These are phyloP conservation scores for Penaeus monodon DNA, from an alignment of 2,888 invertebrate species.

Conservation along the genomic window DNA sequence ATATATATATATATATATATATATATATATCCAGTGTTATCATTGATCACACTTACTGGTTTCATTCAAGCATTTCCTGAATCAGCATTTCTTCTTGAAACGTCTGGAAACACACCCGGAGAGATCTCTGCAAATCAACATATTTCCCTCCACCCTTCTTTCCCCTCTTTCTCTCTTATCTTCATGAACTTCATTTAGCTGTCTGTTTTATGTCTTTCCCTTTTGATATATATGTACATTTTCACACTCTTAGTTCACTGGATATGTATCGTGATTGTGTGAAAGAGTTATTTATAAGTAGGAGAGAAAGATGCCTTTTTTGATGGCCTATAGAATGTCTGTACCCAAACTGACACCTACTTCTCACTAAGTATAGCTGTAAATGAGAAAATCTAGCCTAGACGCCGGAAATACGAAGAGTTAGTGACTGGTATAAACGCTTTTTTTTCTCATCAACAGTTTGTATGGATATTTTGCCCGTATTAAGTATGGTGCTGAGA, in stretches of 20 bases:
- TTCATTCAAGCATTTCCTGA: background rate
- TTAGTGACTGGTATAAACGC: background rate
- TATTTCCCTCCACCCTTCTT: too few relatives aligned
- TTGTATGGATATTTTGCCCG: background rate
- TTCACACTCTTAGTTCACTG: too few relatives aligned
- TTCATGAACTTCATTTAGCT: too few relatives aligned
- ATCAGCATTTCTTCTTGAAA: background rate
- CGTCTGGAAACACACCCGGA: too few relatives aligned
- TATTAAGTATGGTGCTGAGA: background rate
- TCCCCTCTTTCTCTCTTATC: too few relatives aligned
- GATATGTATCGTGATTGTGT: too few relatives aligned
- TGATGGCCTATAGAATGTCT: too few relatives aligned
- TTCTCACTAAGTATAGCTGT: background rate
- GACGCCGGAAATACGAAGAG: background rate
- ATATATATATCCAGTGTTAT: background rate
- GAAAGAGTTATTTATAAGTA: too few relatives aligned
- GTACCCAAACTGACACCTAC: background rate
- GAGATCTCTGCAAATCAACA: too few relatives aligned
- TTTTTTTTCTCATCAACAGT: background rate
- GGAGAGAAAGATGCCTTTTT: too few relatives aligned
- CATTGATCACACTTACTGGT: background rate
- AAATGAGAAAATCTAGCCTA: background rate
- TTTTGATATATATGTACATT: too few relatives aligned
- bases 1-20: conserved; percentile 1
- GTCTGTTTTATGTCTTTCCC: too few relatives aligned